A percentile compares a stretch with the other conserved stretches of the same genome.
Evolutionary conservation across 2,797 vertebrate species (phyloP).

Genomic region (Thunnus albacares): DNA sequence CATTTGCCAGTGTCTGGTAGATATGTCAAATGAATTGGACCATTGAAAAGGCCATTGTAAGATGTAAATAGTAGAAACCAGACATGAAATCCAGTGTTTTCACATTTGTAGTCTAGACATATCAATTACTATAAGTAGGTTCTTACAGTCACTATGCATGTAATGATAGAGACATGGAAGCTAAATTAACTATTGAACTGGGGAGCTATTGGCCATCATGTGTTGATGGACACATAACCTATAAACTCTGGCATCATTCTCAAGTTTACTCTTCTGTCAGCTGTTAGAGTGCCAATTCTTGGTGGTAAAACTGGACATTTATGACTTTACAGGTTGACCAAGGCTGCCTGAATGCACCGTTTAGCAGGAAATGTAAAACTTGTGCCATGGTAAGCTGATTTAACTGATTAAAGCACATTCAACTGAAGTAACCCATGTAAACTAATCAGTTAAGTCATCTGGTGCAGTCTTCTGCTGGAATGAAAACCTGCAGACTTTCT

Average conservation of each 20-base stretch:
- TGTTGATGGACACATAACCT: background rate
- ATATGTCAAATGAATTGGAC: background rate
- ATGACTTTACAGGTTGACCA: conserved; percentile 4
- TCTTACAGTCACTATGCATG: background rate
- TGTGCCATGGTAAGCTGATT: conserved; percentile 10
- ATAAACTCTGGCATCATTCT: background rate
- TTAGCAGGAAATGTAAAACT: conserved; percentile 17
- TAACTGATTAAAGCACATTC: conserved; percentile 38
- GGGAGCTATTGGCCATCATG: background rate
- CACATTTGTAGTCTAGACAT: background rate
- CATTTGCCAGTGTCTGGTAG: background rate
- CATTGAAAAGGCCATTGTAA: background rate
- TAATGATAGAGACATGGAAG: background rate
- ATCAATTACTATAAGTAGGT: background rate
- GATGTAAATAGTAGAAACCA: background rate
- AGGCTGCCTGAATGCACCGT: background rate
- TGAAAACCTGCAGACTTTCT: conserved; percentile 38
- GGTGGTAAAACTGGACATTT: conserved; percentile 3
- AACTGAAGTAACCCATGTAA: background rate
- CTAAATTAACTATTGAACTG: background rate
- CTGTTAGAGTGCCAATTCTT: conserved; percentile 17
- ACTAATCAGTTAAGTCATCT: conserved; percentile 31
- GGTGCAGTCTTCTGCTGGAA: conserved; percentile 1
- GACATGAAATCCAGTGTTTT: background rate
- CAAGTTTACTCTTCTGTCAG: conserved; percentile 3